These are phyloP conservation scores for Eledona agricola DNA, from an alignment of 2,888 invertebrate species.

Conservation along the genomic window DNA sequence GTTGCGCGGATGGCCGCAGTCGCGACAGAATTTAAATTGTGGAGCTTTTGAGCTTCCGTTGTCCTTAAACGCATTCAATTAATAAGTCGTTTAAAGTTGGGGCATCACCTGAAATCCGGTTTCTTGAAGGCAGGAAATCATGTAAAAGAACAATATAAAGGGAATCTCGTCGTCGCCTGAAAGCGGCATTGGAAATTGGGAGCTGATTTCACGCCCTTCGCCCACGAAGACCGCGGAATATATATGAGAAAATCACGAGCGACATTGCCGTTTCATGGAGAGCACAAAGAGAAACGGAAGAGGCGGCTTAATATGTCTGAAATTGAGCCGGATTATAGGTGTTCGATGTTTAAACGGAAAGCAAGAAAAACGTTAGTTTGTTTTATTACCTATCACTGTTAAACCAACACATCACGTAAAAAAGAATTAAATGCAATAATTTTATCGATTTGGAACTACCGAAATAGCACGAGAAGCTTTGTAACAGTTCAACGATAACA, in stretches of 20 bases:
- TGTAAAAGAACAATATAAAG: slow-evolving; percentile 30
- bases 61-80: no score
- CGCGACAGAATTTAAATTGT: no score
- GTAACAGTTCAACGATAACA: no score
- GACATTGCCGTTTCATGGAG: neutral
- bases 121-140: slow-evolving; percentile 1
- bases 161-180: slow-evolving; percentile 19
- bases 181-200: slow-evolving; percentile 48
- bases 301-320: slow-evolving; percentile 32
- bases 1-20: no score
- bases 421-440: no score
- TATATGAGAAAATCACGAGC: slow-evolving; percentile 49
- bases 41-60: no score
- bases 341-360: slow-evolving; percentile 7
- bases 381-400: no score
- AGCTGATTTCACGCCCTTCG: slow-evolving; percentile 49
- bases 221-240: slow-evolving; percentile 46
- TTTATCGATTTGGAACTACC: no score
- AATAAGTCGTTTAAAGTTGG: neutral
- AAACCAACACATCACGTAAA: no score
- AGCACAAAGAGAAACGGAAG: slow-evolving; percentile 35
- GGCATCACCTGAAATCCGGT: neutral
- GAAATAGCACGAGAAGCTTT: no score
- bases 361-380: no score
- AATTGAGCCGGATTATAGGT: slow-evolving; percentile 27